Evolutionary conservation across 2,797 vertebrate species (phyloP).

Genomic region (Sphenopsis melanotis): DNA sequence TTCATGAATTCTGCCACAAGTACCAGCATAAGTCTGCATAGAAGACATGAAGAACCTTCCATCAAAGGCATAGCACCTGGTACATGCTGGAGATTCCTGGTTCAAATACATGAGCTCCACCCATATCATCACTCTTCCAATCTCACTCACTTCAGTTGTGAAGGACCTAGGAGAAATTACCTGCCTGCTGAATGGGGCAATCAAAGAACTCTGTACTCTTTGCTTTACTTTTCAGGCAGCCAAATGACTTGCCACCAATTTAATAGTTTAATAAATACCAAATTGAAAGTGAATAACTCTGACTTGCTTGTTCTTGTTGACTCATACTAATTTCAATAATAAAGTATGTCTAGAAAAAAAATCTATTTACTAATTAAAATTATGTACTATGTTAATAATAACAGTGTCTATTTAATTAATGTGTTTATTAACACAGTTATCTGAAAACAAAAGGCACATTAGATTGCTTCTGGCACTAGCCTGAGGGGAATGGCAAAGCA

Average conservation of each 20-base stretch:
- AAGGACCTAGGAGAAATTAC: not conserved
- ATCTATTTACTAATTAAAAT: constrained; percentile 11
- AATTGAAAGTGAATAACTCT: not conserved
- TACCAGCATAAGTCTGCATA: not conserved
- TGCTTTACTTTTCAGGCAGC: not conserved
- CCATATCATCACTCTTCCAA: not conserved
- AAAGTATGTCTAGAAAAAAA: not conserved
- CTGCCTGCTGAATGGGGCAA: not conserved
- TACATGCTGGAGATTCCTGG: rapidly evolving
- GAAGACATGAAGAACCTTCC: not conserved
- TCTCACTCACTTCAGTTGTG: not conserved
- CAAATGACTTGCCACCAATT: not conserved
- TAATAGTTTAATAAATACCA: not conserved
- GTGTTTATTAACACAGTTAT: constrained; percentile 6
- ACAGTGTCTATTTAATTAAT: constrained; percentile 15
- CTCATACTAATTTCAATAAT: not conserved
- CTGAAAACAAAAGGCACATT: constrained; percentile 10
- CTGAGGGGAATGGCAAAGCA: constrained; percentile 16
- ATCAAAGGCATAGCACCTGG: not conserved
- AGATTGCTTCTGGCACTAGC: constrained; percentile 50
- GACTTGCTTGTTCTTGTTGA: not conserved
- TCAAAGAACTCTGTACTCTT: not conserved
- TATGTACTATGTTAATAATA: constrained; percentile 1
- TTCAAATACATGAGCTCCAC: not conserved
- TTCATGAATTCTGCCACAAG: not conserved